Conservation (phyloP, 2,888 invertebrate genomes). For the Pilophorus perplexus region DNA sequence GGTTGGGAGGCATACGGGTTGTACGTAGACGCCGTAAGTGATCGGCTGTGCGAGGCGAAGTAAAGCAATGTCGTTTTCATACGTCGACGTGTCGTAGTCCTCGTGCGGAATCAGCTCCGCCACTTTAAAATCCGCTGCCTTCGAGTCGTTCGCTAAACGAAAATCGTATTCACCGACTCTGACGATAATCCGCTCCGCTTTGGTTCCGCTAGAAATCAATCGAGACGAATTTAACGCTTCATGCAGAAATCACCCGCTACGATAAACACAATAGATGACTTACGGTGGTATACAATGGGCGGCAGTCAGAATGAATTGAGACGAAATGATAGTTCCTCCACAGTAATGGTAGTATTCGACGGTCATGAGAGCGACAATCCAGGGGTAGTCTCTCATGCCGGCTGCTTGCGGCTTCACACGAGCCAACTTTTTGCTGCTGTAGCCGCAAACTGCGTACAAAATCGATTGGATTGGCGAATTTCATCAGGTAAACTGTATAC, state of each 20-base stretch:
- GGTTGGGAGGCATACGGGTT: constrained; percentile 81
- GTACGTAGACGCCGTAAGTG: constrained; percentile 72
- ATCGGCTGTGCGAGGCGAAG: constrained; percentile 65
- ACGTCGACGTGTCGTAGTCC: constrained; percentile 65
- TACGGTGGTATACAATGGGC: constrained; percentile 69
- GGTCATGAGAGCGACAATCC: constrained; percentile 77
- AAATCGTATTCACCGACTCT: constrained; percentile 83
- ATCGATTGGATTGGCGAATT: too few species aligned
- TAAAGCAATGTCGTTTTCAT: constrained; percentile 75
- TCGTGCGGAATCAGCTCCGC: constrained; percentile 65
- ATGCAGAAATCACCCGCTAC: too few species aligned
- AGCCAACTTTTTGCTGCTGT: constrained; percentile 55
- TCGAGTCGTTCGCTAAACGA: constrained; percentile 63
- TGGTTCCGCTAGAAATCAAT: constrained; percentile 25
- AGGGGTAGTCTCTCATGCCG: constrained; percentile 66
- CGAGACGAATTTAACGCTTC: too few species aligned
- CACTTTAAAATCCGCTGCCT: constrained; percentile 68
- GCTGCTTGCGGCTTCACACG: constrained; percentile 45
- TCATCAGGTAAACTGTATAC: too few species aligned
- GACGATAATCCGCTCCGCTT: constrained; percentile 60
- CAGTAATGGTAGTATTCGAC: constrained; percentile 66
- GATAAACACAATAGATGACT: constrained; percentile 45
- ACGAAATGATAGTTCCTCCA: constrained; percentile 77
- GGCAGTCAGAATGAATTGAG: constrained; percentile 73
- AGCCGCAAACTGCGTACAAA: constrained; percentile 52